phyloP scores from a whole-genome alignment of 2,797 vertebrate genomes.

The Sebastes kiyomatsui region DNA sequence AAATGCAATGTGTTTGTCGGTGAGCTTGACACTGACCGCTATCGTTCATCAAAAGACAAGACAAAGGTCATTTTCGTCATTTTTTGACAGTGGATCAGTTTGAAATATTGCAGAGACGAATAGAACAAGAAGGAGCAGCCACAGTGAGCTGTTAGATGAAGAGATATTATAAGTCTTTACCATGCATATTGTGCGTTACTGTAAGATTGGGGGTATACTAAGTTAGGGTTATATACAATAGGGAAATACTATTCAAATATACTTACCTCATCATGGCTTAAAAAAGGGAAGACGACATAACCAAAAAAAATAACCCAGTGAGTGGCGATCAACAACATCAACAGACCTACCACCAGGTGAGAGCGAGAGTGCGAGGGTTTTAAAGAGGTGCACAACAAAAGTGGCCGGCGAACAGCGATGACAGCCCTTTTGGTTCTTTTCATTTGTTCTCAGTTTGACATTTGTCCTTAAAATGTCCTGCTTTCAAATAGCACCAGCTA shows the following conservation, averaged over 20 bases:
- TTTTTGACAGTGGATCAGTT: not conserved
- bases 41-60: not conserved
- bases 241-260: not conserved
- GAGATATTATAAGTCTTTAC: not conserved
- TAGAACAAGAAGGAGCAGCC: not conserved
- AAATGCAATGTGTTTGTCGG: not conserved
- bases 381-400: not conserved
- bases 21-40: not conserved
- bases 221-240: not conserved
- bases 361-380: not conserved
- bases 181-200: conserved; percentile 16
- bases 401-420: not conserved
- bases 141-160: not conserved
- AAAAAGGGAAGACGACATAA: not conserved
- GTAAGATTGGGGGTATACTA: not conserved
- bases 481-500: not conserved
- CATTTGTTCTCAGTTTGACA: not conserved
- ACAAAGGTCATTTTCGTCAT: not conserved
- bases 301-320: not conserved
- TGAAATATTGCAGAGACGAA: not conserved
- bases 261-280: not conserved
- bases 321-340: not conserved
- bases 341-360: not conserved
- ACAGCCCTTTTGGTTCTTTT: not conserved
- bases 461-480: not conserved